phyloP scores from a whole-genome alignment of 2,113 vertebrate genomes.

The Sisor rabdophorus region DNA sequence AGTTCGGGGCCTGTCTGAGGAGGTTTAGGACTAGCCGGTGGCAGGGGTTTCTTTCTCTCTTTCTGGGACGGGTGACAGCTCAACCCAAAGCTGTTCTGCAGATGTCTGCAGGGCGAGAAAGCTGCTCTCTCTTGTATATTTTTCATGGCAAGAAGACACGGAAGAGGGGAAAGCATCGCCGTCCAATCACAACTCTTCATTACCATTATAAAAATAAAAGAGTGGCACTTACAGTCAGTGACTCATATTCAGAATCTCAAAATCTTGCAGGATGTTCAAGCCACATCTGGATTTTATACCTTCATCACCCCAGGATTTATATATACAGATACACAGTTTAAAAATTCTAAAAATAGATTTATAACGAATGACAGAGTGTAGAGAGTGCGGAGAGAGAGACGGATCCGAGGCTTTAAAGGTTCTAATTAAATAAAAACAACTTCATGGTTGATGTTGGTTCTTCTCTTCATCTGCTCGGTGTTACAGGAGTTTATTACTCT shows the following conservation, averaged over 20 bases:
- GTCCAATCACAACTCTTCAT: conserved; percentile 48
- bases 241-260: not conserved
- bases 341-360: not conserved
- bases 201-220: conserved; percentile 43
- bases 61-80: conserved; percentile 43
- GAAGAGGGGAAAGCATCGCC: conserved; percentile 45
- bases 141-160: conserved; percentile 58
- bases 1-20: not conserved
- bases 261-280: not conserved
- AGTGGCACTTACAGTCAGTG: not conserved
- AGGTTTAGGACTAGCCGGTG: not conserved
- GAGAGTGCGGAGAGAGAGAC: not conserved
- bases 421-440: too few relatives aligned
- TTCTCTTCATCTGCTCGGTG: too few relatives aligned
- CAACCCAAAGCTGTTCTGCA: conserved; percentile 69
- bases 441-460: too few relatives aligned
- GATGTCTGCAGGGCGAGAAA: conserved; percentile 64
- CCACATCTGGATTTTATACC: not conserved
- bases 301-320: not conserved
- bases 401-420: not conserved
- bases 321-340: not conserved
- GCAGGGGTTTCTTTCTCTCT: conserved; percentile 16
- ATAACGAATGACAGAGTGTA: not conserved
- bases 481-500: too few relatives aligned
- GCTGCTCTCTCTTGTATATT: conserved; percentile 64